phyloP scores from a whole-genome alignment of 2,113 vertebrate species.

The Stomatorhinus ivindoensis region DNA sequence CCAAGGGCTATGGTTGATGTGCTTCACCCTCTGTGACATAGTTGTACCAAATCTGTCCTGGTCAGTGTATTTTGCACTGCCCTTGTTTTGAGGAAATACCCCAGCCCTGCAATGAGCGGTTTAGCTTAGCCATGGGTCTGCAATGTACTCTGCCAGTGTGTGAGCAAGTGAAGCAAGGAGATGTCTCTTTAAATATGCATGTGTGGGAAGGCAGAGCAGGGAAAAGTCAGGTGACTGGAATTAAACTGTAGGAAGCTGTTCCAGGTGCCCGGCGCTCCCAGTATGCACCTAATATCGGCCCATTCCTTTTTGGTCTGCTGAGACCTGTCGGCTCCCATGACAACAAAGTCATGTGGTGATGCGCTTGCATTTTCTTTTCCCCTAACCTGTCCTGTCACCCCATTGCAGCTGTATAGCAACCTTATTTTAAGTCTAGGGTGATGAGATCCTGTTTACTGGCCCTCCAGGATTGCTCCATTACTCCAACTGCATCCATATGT shows the following conservation, averaged over 20 bases:
- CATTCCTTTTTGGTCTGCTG: background rate
- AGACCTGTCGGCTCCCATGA: background rate
- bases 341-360: background rate
- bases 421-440: background rate
- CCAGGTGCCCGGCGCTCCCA: background rate
- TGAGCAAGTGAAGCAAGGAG: background rate
- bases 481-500: background rate
- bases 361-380: background rate
- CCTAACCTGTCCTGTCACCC: background rate
- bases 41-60: background rate
- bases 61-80: background rate
- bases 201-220: background rate
- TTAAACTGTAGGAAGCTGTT: background rate
- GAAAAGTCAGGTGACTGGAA: background rate
- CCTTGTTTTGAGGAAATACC: background rate
- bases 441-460: background rate
- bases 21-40: background rate
- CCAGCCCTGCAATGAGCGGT: background rate
- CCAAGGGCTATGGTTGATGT: background rate
- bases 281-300: background rate
- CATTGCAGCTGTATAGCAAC: background rate
- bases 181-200: background rate
- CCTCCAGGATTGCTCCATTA: background rate
- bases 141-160: background rate
- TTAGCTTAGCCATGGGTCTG: background rate